Evolutionary conservation across 2,797 vertebrate species (phyloP).

Genomic region (Pseudopleuronectes americanus): DNA sequence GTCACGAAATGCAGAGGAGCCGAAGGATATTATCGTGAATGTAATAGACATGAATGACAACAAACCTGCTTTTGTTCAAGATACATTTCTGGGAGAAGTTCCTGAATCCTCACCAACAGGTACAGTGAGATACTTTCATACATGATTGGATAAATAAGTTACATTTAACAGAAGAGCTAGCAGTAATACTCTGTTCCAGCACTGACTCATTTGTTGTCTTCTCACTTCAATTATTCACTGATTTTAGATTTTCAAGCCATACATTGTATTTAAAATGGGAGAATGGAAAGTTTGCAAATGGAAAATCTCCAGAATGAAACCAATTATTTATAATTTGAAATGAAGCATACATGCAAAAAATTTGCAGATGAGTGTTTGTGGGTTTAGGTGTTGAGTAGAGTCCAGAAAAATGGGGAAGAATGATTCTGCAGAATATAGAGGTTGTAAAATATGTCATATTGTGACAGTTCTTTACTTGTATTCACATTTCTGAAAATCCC

Average conservation of each 20-base stretch:
- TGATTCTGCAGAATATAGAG: too few species aligned
- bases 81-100: conserved; percentile 83
- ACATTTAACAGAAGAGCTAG: background rate
- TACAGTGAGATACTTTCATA: conserved; percentile 51
- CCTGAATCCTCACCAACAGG: conserved; percentile 83
- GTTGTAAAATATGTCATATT: background rate
- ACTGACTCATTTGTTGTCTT: background rate
- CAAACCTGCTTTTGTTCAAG: conserved; percentile 82
- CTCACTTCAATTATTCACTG: background rate
- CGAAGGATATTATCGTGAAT: conserved; percentile 85
- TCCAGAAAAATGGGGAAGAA: too few species aligned
- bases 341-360: background rate
- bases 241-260: background rate
- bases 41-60: conserved; percentile 93
- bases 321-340: background rate
- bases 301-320: background rate
- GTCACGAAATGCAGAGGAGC: conserved; percentile 71
- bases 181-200: background rate
- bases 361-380: background rate
- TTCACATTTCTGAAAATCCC: background rate
- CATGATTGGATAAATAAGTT: too few species aligned
- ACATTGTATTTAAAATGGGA: background rate
- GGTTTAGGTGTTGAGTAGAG: too few species aligned
- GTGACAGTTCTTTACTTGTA: background rate
- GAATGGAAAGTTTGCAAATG: background rate